phyloP scores from a whole-genome alignment of 2,888 invertebrate species.

The Helobdella robusta region DNA sequence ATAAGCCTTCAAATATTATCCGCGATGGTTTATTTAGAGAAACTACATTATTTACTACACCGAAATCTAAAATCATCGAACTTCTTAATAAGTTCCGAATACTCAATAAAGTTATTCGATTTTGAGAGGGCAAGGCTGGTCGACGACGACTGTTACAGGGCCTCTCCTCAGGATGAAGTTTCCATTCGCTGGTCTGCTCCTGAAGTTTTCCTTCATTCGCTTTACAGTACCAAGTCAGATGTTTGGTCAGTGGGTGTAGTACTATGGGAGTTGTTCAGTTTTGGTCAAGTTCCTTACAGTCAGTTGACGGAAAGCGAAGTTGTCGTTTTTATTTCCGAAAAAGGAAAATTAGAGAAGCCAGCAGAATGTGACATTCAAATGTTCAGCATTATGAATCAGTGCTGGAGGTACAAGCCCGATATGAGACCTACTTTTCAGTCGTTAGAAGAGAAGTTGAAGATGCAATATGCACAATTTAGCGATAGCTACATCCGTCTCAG shows the following conservation, averaged over 20 bases:
- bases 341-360: conserved; percentile 35
- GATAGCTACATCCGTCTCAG: no score
- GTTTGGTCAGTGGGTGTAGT: conserved; percentile 37
- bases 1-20: conserved; percentile 35
- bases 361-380: conserved; percentile 32
- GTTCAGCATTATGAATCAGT: conserved; percentile 33
- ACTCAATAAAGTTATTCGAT: conserved; percentile 35
- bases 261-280: conserved; percentile 36
- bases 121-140: conserved; percentile 35
- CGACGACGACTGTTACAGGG: conserved; percentile 35
- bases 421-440: conserved; percentile 33
- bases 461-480: conserved; percentile 35
- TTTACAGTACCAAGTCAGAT: conserved; percentile 36
- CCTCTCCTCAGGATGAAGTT: conserved; percentile 31
- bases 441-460: conserved; percentile 35
- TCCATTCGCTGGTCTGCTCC: conserved; percentile 36
- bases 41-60: conserved; percentile 34
- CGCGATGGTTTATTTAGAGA: conserved; percentile 34
- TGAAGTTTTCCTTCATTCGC: conserved; percentile 34
- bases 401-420: conserved; percentile 32
- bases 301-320: conserved; percentile 32
- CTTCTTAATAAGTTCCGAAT: conserved; percentile 33
- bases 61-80: conserved; percentile 35
- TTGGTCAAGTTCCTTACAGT: conserved; percentile 34
- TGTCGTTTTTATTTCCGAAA: conserved; percentile 34